These are phyloP conservation scores for Ditylenchus weischeri DNA, from an alignment of 2,888 invertebrate species.

Conservation along the genomic window DNA sequence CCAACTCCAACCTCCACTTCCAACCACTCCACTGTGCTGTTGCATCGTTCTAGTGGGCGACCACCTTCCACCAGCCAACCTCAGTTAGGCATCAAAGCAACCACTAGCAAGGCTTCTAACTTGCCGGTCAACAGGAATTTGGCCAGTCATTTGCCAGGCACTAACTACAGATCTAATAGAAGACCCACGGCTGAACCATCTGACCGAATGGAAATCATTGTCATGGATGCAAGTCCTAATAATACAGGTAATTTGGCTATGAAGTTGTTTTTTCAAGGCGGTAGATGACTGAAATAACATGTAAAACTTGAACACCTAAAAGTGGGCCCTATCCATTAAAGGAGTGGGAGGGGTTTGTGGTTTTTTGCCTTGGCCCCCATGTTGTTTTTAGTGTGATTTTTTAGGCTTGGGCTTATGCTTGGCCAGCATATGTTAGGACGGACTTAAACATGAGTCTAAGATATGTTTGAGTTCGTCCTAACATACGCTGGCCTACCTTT, in stretches of 20 bases:
- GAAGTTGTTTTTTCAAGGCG: too few species aligned
- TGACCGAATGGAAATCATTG: background rate
- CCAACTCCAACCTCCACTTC: background rate
- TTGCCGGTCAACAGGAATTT: slow-evolving; percentile 7
- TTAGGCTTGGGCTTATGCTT: too few species aligned
- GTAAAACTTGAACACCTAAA: too few species aligned
- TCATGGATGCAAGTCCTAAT: slow-evolving; percentile 1
- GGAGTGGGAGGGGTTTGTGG: too few species aligned
- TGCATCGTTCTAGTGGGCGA: slow-evolving; percentile 13
- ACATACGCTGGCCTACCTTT: too few species aligned
- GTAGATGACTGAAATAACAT: too few species aligned
- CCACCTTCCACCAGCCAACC: background rate
- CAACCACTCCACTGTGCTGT: slow-evolving; percentile 13
- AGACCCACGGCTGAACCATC: slow-evolving; percentile 2
- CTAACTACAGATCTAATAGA: background rate
- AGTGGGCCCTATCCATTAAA: too few species aligned
- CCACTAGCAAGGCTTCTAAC: slow-evolving; percentile 7
- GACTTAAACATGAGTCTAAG: too few species aligned
- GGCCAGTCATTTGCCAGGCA: background rate
- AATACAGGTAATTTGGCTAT: background rate
- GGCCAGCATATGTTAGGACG: too few species aligned
- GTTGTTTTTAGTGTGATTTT: too few species aligned
- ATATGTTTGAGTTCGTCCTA: too few species aligned
- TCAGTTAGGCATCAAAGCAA: slow-evolving; percentile 10
- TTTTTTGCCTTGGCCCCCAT: too few species aligned